Base-by-base conservation (phyloP, 2,888 invertebrate genomes). In the Erebia ligea region DNA sequence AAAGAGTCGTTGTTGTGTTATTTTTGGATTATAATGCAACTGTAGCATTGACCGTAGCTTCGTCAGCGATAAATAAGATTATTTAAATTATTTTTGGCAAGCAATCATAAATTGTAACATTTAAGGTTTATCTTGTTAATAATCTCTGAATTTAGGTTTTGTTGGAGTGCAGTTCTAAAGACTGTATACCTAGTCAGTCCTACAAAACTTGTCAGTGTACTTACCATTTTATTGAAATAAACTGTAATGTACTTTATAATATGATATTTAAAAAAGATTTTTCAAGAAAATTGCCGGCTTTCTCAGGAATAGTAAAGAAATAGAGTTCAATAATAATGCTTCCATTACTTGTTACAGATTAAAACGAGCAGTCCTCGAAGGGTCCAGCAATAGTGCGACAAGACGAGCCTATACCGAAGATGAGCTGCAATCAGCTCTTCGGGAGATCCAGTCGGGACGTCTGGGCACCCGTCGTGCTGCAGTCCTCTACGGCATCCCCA, bases 401-500 rank as follows among this genome's bases (percentile, higher is more conserved):
- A 95, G 98, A 77, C 95, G 97, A 77, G 96, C 97, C 68, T 99
- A 99, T 94, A 98, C 98, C n/a, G 98, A 99, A 80, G 98, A 98
- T 81, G 99, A 99, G 89, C 95, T 99, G 57, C 97, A 97, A 83
- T 96, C 97, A 52, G 99, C 99, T n/a, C 95, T 99, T 71, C 95
- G 97, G 73, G 99, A 99, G 90, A 98, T 99, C 84, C 97, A 98
- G 88, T 97, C 97, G 78, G 98, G 98, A 19, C 97, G 98, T 83
- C 94, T 99, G 79, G 99, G 98, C 76, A 98, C 98, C 8, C 94
- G 99, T 61, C 95, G 99, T 72, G 99, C 99, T 10, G 98, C 99
- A 67, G 98, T 98, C 68, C 96, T 98, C 81, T 99, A 99, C 91
- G 98, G 98, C 81, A 98, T 99, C 85, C 99, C 99, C 9, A 95